Evolutionary conservation across 2,797 vertebrate species (phyloP), one percentile per base, ranked within the genome.

Genomic region (Girardinus metallicus): DNA sequence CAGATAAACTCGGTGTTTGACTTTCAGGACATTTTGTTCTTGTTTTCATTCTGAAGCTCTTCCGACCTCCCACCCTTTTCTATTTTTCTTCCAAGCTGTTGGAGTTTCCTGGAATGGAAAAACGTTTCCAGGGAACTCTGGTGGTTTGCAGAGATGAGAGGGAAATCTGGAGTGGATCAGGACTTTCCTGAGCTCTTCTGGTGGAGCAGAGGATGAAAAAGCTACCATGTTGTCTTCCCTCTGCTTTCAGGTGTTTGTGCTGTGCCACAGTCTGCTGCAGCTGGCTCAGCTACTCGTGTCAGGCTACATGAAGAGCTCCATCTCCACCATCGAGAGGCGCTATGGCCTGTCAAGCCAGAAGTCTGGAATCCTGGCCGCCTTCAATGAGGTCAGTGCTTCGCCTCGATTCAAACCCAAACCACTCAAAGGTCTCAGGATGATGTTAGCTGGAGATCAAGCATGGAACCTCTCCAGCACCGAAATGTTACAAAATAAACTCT

Each of bases 271-370:
- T 41, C 76, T 98, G 43, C 96, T 99, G 80, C 98, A 99, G 89
- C 92, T 99, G 77, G 86, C 97, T 0, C 97, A 97, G 91, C 97
- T 99, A 39, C 85, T 99, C 93, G 96, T 97, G 36, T 99, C 98
- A 0, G 96, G 97, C 13, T 99, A 97, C 84, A 95, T 99, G 93
- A 98, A 97, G 92, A 98, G 98, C 83, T 97, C 97, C 91, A 97
- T 99, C 87, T 97, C 98, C 46, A 99, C 97, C 39, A 97, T 99
- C 0, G 98, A 99, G 95, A 95, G 89, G 73, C 96, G 98, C n/a
- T 99, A 97, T 0, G 98, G 98, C 43, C 92, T 99, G 46, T 96
- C 97, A 92, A 99, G 98, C 87, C 96, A 97, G 92, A 97, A 95
- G 0, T 97, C 97, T 0, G 98, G 98, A 2, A 81, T 99, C 3